Evolutionary conservation across 2,888 invertebrate species (phyloP).

Genomic region (Melieria crassipennis): DNA sequence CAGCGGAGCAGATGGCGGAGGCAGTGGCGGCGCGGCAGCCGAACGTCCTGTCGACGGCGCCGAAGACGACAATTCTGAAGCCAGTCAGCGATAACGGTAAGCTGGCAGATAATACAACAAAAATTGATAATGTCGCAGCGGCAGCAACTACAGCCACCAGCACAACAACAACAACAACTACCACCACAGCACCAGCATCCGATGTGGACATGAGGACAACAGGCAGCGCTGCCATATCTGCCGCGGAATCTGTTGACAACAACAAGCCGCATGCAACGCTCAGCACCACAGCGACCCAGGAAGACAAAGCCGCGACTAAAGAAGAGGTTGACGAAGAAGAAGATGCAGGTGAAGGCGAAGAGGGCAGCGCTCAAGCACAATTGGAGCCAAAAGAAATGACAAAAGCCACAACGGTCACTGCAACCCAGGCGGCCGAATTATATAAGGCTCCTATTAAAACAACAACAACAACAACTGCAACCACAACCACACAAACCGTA

Average conservation of each 20-base stretch:
- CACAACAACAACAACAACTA: conserved; percentile 2
- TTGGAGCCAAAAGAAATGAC: too few species aligned
- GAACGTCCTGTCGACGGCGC: not conserved
- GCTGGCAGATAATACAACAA: conserved; percentile 27
- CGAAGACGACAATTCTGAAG: conserved; percentile 16
- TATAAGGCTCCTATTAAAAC: not conserved
- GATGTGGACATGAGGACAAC: not conserved
- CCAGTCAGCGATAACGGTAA: conserved; percentile 23
- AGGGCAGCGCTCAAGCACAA: too few species aligned
- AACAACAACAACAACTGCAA: conserved; percentile 27
- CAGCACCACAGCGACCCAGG: too few species aligned
- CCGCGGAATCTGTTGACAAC: too few species aligned
- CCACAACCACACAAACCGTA: conserved; percentile 28
- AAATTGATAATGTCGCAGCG: conserved; percentile 32
- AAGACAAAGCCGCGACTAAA: too few species aligned
- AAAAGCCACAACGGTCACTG: too few species aligned
- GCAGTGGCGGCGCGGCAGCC: not conserved
- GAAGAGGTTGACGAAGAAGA: too few species aligned
- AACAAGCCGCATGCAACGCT: conserved; percentile 6
- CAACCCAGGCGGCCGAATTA: too few species aligned
- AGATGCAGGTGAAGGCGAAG: too few species aligned
- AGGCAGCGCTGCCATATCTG: not conserved
- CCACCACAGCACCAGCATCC: not conserved
- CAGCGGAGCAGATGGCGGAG: not conserved
- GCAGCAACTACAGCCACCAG: conserved; percentile 7